Evolutionary conservation across 2,888 invertebrate species (phyloP).

Genomic region (Scaptomyza polygonia): DNA sequence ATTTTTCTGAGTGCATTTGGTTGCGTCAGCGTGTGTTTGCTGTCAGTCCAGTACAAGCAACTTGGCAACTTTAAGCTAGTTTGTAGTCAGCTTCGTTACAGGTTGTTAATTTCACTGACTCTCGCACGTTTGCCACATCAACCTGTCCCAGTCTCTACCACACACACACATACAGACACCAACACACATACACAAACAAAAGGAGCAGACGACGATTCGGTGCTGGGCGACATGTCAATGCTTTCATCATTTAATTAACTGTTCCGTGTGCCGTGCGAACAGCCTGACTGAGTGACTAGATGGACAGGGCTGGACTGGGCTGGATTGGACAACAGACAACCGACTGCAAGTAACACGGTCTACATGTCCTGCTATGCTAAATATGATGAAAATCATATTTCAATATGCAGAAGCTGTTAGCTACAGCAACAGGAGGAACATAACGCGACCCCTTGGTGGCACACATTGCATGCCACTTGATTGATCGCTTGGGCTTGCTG

Average conservation of each 20-base stretch:
- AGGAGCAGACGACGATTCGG: not conserved
- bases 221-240: constrained; percentile 71
- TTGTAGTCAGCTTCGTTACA: constrained; percentile 30
- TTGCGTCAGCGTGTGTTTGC: not conserved
- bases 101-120: constrained; percentile 31
- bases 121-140: constrained; percentile 24
- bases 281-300: constrained; percentile 2
- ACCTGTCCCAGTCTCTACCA: constrained; percentile 4
- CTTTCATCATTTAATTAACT: constrained; percentile 81
- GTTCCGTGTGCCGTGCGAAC: constrained; percentile 57
- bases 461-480: constrained; percentile 69
- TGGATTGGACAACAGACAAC: not conserved
- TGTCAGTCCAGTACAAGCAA: constrained; percentile 9
- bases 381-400: constrained; percentile 62
- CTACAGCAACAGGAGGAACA: constrained; percentile 7
- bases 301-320: not conserved
- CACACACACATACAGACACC: not conserved
- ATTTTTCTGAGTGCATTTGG: constrained; percentile 1
- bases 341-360: constrained; percentile 13
- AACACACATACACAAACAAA: not conserved
- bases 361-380: constrained; percentile 39
- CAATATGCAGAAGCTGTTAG: constrained; percentile 32
- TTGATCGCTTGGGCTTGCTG: constrained; percentile 57
- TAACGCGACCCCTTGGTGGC: constrained; percentile 30
- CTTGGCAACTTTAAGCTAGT: constrained; percentile 40